Conservation (phyloP, 1,140 invertebrate genomes). For the Drosophila rhopaloa region DNA sequence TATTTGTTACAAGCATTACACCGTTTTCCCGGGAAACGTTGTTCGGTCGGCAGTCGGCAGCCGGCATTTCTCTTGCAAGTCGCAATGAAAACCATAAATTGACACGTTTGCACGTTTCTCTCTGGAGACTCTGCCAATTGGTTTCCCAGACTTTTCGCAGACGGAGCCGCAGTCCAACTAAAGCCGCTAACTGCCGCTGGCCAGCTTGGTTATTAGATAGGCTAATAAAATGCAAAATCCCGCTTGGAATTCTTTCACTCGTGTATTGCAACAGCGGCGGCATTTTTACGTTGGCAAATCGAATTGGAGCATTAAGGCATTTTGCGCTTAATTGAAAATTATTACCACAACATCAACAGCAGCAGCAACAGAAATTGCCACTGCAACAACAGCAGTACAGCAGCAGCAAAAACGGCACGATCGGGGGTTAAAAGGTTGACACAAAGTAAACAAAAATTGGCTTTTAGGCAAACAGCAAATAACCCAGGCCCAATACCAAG, state of each 20-base stretch:
- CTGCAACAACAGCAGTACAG: constrained; percentile 11
- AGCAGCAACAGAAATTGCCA: constrained; percentile 30
- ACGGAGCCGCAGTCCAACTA: constrained; percentile 16
- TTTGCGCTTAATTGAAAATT: constrained; percentile 62
- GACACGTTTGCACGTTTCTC: constrained; percentile 63
- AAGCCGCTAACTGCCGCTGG: constrained; percentile 36
- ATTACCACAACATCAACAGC: constrained; percentile 49
- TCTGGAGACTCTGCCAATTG: constrained; percentile 34
- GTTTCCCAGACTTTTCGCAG: constrained; percentile 43
- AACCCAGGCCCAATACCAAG: constrained; percentile 9
- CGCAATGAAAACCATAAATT: constrained; percentile 63
- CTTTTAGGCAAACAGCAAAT: constrained; percentile 44
- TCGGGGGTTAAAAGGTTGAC: constrained; percentile 64
- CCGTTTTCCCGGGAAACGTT: constrained; percentile 43
- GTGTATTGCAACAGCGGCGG: constrained; percentile 23
- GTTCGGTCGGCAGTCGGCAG: constrained; percentile 12
- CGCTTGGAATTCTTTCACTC: constrained; percentile 45
- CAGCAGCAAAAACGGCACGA: constrained; percentile 33
- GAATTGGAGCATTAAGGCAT: constrained; percentile 58
- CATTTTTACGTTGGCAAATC: constrained; percentile 34
- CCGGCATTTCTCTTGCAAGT: constrained; percentile 57
- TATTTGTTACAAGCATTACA: constrained; percentile 25
- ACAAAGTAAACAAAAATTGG: constrained; percentile 52
- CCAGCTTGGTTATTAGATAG: constrained; percentile 14
- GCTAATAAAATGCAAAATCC: constrained; percentile 52